Evolutionary conservation across 2,113 vertebrate species (phyloP), one percentile per base, ranked within the genome.

Genomic region (Mungos mungo): DNA sequence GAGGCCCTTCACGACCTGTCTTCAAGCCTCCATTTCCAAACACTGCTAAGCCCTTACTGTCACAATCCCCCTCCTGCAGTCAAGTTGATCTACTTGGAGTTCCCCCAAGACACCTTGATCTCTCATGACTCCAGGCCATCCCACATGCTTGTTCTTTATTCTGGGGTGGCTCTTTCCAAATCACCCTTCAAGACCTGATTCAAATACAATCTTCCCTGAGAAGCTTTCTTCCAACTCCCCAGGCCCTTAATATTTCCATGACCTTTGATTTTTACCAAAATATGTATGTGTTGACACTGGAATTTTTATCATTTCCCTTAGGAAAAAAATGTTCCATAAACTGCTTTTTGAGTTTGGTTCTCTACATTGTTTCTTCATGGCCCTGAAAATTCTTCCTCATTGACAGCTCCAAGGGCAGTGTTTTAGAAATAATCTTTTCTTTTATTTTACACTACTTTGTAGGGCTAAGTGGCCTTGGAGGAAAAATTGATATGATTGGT

Each of bases 201-300:
- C 76, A 97, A 84, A 76, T 38, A 54, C 47, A n/a, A 33, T 85
- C 85, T 88, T 92, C 76, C 72, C 80, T 18, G n/a, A 57, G 33
- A 90, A 45, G 41, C 35, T 57, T 92, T 87, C 69, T 87, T 87
- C 90, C 74, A 80, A 41, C n/a, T 88, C 31, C 72, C 54, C 27
- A 52, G 84, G 90, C 65, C 57, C 79, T 68, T 97, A 89, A 81
- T 66, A 74, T 66, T 97, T 90, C 88, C 76, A 50, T 57, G 91
- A 69, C 47, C 52, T 94, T 92, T 79, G 63, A 76, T 89, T 97
- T 97, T 95, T 88, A 96, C 76, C 54, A 57, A 90, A 96, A 97
- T 35, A 84, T 68, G 60, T 83, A 87, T 87, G 95, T 81, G 68
- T 84, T 94, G 80, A 87, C 68, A 50, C 18, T 92, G 33, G 79